These are phyloP conservation scores for Oceanites oceanicus DNA, from an alignment of 2,113 vertebrate genomes.

Conservation along the genomic window DNA sequence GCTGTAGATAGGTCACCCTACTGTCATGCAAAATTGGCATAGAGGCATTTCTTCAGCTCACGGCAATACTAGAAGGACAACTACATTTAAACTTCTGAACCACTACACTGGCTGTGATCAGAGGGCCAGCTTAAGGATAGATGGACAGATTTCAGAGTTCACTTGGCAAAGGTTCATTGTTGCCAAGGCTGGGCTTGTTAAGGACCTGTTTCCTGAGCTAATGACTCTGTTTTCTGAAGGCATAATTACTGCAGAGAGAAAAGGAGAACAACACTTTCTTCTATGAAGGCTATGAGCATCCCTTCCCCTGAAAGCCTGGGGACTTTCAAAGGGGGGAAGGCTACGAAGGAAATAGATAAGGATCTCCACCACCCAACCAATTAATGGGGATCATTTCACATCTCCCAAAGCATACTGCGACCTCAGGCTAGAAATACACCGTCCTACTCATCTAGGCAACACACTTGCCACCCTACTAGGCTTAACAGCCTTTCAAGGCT, in stretches of 20 bases:
- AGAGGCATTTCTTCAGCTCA: neutral
- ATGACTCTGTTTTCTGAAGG: neutral
- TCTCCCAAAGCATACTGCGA: neutral
- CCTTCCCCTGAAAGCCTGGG: neutral
- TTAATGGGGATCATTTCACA: neutral
- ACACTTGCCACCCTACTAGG: neutral
- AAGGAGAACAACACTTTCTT: neutral
- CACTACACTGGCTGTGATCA: accelerated
- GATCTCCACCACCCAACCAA: neutral
- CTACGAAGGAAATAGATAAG: neutral
- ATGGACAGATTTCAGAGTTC: neutral
- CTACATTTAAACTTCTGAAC: neutral
- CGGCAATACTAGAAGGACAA: neutral
- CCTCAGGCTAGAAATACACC: neutral
- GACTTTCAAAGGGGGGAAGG: neutral
- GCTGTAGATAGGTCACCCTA: neutral
- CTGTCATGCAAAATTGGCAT: accelerated
- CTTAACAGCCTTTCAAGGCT: neutral
- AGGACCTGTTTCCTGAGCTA: neutral
- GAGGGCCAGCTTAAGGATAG: neutral
- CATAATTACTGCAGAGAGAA: neutral
- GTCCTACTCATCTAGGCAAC: neutral
- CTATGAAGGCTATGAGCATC: neutral
- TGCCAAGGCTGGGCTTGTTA: neutral
- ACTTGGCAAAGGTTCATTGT: neutral